phyloP scores from a whole-genome alignment of 2,888 invertebrate species.

The Gortyna flavago region DNA sequence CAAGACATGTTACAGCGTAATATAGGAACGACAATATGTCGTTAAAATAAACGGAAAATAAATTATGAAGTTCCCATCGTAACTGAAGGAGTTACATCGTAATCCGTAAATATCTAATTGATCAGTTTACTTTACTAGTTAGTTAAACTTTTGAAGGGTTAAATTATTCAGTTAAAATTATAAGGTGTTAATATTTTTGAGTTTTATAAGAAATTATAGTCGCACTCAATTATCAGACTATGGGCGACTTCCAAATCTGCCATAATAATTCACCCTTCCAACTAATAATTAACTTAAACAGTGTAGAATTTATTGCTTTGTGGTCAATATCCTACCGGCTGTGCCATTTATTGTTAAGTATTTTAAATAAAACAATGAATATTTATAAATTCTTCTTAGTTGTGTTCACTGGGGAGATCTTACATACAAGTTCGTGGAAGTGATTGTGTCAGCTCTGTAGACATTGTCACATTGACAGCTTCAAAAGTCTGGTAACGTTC shows the following conservation, averaged over 20 bases:
- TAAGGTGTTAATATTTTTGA: conserved; percentile 20
- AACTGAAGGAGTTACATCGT: conserved; percentile 34
- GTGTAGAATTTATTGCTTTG: not conserved
- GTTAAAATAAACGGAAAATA: conserved; percentile 59
- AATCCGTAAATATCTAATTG: conserved; percentile 47
- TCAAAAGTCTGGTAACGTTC: no score
- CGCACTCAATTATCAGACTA: not conserved
- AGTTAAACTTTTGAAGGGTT: conserved; percentile 15
- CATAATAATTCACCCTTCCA: not conserved
- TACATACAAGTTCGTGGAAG: no score
- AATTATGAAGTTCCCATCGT: conserved; percentile 36
- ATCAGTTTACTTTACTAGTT: conserved; percentile 25
- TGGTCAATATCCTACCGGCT: not conserved
- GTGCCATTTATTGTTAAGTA: no score
- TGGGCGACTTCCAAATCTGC: not conserved
- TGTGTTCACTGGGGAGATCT: no score
- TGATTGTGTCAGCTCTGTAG: no score
- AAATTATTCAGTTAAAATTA: not conserved
- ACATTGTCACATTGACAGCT: no score
- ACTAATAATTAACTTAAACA: not conserved
- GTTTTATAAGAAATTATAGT: not conserved
- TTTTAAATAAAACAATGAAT: no score
- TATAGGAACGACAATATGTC: conserved; percentile 50
- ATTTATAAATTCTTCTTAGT: no score
- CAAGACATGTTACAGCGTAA: conserved; percentile 43